A percentile compares a stretch with the other conserved stretches of the same genome.
Conservation (phyloP, 1,140 invertebrate species). For the Trachymyrmex septentrionalis region DNA sequence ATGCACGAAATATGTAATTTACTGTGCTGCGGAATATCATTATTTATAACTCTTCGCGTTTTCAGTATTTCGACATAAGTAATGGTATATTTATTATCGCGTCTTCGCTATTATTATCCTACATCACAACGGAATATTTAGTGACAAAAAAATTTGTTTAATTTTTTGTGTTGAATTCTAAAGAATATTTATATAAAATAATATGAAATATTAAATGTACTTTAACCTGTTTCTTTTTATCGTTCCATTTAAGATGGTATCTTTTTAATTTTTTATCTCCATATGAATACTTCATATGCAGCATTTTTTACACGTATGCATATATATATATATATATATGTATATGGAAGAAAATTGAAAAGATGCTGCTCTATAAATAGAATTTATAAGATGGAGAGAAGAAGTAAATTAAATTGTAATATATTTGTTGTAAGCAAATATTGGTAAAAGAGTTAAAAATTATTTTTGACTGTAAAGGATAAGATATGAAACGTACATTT, state of each 20-base stretch:
- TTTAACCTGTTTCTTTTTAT: no score
- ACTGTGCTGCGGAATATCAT: not conserved
- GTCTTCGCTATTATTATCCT: not conserved
- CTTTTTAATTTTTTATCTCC: no score
- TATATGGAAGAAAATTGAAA: no score
- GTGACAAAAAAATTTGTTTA: not conserved
- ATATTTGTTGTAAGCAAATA: conserved; percentile 11
- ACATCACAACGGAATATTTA: not conserved
- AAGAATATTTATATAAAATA: not conserved
- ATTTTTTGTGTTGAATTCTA: not conserved
- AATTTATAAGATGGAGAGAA: no score
- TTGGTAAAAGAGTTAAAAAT: not conserved
- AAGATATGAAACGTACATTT: conserved; percentile 45
- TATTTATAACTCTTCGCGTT: conserved; percentile 2
- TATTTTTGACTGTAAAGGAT: conserved; percentile 13
- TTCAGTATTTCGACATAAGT: conserved; percentile 6
- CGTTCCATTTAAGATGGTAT: no score
- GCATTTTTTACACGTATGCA: no score
- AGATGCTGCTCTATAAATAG: no score
- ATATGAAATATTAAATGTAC: not conserved
- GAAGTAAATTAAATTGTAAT: not conserved
- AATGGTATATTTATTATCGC: conserved; percentile 35
- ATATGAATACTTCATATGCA: no score
- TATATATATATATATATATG: no score
- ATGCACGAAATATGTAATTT: conserved; percentile 32